A percentile compares a stretch with the other conserved stretches of the same genome.
These are phyloP conservation scores for Tenthredo mesomela DNA, from an alignment of 2,888 invertebrate species.

Conservation along the genomic window DNA sequence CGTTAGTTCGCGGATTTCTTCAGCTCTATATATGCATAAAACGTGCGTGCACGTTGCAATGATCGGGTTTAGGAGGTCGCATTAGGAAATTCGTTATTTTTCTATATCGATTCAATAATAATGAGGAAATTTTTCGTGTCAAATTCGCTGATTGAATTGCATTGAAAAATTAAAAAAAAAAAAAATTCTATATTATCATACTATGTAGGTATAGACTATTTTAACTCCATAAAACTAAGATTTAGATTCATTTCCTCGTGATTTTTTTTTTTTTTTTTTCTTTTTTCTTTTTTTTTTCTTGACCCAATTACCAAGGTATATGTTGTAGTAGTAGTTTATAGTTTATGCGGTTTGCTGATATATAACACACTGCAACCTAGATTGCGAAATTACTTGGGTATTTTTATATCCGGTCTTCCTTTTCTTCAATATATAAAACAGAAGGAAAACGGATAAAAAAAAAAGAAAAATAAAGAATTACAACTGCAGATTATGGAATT, in stretches of 20 bases:
- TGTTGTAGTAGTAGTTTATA: neutral
- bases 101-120: no score
- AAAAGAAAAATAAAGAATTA: neutral
- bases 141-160: no score
- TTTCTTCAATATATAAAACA: neutral
- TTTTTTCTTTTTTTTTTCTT: neutral
- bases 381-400: neutral
- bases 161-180: no score
- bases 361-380: neutral
- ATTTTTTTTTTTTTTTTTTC: neutral
- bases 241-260: neutral
- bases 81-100: no score
- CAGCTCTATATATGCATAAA: neutral
- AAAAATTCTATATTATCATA: no score
- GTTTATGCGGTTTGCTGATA: neutral
- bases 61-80: neutral
- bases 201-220: no score
- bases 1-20: conserved; percentile 27
- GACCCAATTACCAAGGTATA: neutral
- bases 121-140: no score
- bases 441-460: neutral
- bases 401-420: neutral
- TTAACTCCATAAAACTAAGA: no score
- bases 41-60: neutral
- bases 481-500: neutral